These are phyloP conservation scores for Rhabdophis nuchalis DNA, from an alignment of 2,797 vertebrate genomes.

Conservation along the genomic window DNA sequence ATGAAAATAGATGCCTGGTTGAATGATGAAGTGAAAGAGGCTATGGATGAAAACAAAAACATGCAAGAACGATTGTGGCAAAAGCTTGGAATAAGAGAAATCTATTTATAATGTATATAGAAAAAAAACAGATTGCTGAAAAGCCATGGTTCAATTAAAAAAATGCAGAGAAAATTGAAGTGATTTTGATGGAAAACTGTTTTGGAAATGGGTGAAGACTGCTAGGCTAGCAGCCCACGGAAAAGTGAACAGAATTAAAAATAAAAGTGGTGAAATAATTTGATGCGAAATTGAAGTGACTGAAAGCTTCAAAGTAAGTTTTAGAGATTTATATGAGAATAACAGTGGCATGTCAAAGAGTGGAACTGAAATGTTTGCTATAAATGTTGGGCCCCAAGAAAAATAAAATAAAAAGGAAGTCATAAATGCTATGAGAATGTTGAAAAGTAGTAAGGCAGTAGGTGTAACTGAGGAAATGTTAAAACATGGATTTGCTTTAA, in stretches of 20 bases:
- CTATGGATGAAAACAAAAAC: not conserved
- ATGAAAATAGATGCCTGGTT: not conserved
- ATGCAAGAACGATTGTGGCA: not conserved
- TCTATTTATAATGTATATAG: not conserved
- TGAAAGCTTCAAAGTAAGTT: not conserved
- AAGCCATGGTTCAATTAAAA: not conserved
- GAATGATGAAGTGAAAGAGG: not conserved
- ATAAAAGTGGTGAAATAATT: not conserved
- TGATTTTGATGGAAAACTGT: not conserved
- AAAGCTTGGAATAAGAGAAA: not conserved
- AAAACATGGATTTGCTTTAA: not conserved
- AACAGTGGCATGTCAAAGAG: not conserved
- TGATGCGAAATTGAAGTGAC: not conserved
- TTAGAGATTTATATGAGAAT: not conserved
- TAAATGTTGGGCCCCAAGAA: not conserved
- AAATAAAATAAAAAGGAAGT: not conserved
- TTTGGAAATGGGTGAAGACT: not conserved
- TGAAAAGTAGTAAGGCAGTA: not conserved
- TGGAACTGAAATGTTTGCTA: not conserved
- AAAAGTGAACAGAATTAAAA: not conserved
- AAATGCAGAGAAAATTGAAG: not conserved
- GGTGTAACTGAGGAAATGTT: not conserved
- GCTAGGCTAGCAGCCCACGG: not conserved
- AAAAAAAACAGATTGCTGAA: not conserved
- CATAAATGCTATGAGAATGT: not conserved